phyloP scores from a whole-genome alignment of 2,113 vertebrate genomes.

The Climacteris rufus region DNA sequence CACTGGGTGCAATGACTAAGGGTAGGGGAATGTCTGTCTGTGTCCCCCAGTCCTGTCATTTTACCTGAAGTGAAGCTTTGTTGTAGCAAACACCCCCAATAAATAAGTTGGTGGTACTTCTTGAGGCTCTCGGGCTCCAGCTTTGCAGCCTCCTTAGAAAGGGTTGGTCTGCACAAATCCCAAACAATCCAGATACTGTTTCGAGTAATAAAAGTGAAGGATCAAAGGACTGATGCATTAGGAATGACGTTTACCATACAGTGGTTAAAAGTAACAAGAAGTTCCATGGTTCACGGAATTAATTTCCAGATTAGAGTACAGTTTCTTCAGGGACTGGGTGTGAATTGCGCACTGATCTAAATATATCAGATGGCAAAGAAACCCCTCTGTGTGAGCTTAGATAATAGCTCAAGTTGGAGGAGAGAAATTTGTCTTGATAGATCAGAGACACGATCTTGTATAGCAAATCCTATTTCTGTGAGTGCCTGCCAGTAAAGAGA shows the following conservation, averaged over 20 bases:
- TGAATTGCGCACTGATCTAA: neutral
- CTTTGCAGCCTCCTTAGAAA: neutral
- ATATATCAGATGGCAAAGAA: constrained; percentile 34
- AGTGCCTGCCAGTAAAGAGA: neutral
- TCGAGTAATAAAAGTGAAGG: neutral
- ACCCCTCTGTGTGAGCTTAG: constrained; percentile 16
- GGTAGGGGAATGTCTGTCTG: neutral
- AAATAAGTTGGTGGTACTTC: neutral
- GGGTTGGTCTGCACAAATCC: neutral
- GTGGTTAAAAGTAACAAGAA: constrained; percentile 31
- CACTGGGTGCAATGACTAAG: neutral
- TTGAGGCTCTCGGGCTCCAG: neutral
- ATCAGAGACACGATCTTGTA: constrained; percentile 4
- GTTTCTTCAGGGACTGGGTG: constrained; percentile 12
- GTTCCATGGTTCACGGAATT: neutral
- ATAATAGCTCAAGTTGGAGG: constrained; percentile 27
- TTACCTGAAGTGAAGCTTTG: neutral
- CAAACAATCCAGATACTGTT: neutral
- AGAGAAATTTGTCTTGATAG: constrained; percentile 42
- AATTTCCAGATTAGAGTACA: neutral
- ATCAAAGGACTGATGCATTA: neutral
- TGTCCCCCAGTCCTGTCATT: neutral
- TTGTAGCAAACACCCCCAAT: neutral
- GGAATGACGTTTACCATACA: neutral
- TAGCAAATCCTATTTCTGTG: constrained; percentile 22